Evolutionary conservation across 2,113 vertebrate genomes (phyloP).

Genomic region (Tympanuchus pallidicinctus): DNA sequence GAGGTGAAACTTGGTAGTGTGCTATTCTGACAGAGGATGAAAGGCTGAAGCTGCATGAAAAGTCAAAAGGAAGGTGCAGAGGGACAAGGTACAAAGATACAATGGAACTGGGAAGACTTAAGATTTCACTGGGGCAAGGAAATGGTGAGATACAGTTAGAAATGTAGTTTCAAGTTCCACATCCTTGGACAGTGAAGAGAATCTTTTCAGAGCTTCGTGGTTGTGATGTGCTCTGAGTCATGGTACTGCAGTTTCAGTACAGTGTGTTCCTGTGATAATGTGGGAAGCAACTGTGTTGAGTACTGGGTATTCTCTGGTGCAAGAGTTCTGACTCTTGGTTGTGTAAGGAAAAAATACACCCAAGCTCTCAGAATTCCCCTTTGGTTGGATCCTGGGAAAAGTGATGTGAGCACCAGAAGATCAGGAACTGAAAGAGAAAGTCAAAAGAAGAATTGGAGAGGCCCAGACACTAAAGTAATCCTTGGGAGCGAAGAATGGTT

Average conservation of each 20-base stretch:
- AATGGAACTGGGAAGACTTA: not conserved
- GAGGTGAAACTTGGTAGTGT: not conserved
- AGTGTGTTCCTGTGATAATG: not conserved
- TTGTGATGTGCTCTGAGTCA: constrained; percentile 38
- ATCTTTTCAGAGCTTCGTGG: constrained; percentile 18
- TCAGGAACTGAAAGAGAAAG: not conserved
- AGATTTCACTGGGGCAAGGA: not conserved
- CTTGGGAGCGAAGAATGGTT: not conserved
- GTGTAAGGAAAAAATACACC: not conserved
- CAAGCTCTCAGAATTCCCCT: not conserved
- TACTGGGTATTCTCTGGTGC: constrained; percentile 21
- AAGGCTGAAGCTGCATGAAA: not conserved
- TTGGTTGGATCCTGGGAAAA: not conserved
- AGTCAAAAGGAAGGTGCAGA: not conserved
- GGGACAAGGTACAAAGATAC: not conserved
- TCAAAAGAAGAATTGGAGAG: not conserved
- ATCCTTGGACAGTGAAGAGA: not conserved
- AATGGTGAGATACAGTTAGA: constrained; percentile 29
- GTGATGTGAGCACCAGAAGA: not conserved
- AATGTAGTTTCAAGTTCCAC: constrained; percentile 53
- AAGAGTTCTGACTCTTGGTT: not conserved
- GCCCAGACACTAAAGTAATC: not conserved
- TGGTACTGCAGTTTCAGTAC: constrained; percentile 51
- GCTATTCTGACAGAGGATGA: not conserved
- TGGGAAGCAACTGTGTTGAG: constrained; percentile 6